phyloP scores from a whole-genome alignment of 2,113 vertebrate species.

The Mobula birostris region DNA sequence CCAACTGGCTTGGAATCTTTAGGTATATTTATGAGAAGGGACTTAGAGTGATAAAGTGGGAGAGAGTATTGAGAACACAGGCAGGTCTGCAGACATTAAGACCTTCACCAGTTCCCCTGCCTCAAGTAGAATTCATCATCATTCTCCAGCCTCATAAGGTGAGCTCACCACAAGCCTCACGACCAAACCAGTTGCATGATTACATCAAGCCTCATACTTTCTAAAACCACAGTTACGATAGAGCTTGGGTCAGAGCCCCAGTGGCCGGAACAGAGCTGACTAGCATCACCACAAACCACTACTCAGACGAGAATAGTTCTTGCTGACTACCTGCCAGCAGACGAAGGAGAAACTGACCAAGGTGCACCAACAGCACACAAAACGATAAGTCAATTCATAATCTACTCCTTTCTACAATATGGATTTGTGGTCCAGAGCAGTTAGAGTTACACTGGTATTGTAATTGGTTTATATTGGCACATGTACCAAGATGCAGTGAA shows the following conservation, averaged over 20 bases:
- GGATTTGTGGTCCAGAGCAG: neutral
- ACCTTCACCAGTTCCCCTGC: neutral
- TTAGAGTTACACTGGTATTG: neutral
- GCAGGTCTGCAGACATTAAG: neutral
- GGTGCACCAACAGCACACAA: neutral
- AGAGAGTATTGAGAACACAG: neutral
- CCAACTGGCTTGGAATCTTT: neutral
- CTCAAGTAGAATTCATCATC: neutral
- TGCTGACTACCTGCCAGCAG: neutral
- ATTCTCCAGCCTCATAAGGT: neutral
- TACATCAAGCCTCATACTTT: neutral
- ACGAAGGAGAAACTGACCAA: neutral
- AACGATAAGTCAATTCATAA: neutral
- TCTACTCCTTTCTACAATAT: neutral
- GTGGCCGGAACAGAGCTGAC: neutral
- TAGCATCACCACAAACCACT: neutral
- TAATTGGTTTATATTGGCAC: too few relatives aligned
- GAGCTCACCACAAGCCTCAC: neutral
- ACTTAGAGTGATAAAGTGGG: neutral
- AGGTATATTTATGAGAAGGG: neutral
- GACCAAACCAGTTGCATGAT: neutral
- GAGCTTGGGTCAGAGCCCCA: neutral
- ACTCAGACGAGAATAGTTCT: neutral
- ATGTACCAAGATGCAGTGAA: too few relatives aligned
- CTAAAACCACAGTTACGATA: neutral